phyloP scores from a whole-genome alignment of 2,113 vertebrate species.

The Poecile atricapillus region DNA sequence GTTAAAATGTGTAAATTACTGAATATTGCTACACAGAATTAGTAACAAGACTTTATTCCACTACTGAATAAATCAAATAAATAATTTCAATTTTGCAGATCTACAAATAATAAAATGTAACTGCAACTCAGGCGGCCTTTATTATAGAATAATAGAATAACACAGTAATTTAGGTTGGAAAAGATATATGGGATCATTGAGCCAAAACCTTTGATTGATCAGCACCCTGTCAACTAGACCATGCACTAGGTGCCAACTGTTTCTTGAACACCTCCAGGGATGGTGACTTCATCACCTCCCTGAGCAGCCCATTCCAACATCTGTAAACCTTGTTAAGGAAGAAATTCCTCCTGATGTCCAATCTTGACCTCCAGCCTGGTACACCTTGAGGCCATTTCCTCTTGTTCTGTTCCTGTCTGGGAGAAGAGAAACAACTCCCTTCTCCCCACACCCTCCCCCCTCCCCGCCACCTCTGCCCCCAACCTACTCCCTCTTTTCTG shows the following conservation, averaged over 20 bases:
- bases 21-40: neutral
- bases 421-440: neutral
- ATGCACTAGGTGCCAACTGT: neutral
- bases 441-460: no score
- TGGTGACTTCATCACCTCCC: neutral
- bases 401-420: neutral
- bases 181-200: neutral
- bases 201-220: neutral
- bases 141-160: neutral
- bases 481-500: neutral
- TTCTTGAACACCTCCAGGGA: neutral
- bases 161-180: neutral
- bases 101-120: neutral
- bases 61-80: neutral
- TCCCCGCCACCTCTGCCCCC: no score
- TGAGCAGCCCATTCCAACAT: neutral
- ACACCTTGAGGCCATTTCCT: neutral
- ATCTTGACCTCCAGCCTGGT: neutral
- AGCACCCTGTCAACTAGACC: neutral
- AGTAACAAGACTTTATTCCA: neutral
- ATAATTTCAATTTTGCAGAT: neutral
- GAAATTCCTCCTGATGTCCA: neutral
- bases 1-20: neutral
- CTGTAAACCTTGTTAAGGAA: neutral
- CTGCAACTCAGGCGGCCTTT: neutral